Percentiles rank a stretch among this genome's conserved stretches.
Conservation (phyloP, 2,113 vertebrate species). For the Gopherus evgoodei region DNA sequence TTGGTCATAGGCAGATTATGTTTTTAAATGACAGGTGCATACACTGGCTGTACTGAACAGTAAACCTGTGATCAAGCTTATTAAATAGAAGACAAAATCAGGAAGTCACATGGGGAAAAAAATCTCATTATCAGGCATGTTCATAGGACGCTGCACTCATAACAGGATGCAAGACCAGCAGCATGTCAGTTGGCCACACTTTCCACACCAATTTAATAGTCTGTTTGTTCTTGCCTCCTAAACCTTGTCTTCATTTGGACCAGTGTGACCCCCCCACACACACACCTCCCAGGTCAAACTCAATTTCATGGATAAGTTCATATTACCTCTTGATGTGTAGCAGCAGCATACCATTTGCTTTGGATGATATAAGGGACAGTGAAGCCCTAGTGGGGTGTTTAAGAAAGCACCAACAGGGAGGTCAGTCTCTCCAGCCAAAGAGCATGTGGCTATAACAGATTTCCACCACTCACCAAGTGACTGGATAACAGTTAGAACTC, state of each 20-base stretch:
- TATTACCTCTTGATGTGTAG: fast-evolving
- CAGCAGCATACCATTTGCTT: fast-evolving
- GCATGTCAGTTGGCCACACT: fast-evolving
- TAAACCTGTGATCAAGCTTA: not conserved
- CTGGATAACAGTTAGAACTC: not conserved
- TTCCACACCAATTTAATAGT: not conserved
- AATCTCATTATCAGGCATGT: fast-evolving
- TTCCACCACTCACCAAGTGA: not conserved
- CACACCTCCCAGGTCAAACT: not conserved
- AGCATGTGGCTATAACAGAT: too few species aligned
- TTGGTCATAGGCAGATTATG: fast-evolving
- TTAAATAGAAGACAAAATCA: fast-evolving
- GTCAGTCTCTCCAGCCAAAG: not conserved
- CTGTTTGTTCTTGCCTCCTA: not conserved
- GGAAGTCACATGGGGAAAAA: fast-evolving
- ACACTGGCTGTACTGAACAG: not conserved
- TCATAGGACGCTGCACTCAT: not conserved
- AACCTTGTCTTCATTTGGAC: not conserved
- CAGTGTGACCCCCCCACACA: not conserved
- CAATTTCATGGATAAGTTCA: not conserved
- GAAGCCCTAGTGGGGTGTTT: not conserved
- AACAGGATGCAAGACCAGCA: not conserved
- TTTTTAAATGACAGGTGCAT: not conserved
- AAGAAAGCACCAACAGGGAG: not conserved
- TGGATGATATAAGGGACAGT: not conserved